Evolutionary conservation across 2,797 vertebrate genomes (phyloP).

Genomic region (Bufotes viridis): DNA sequence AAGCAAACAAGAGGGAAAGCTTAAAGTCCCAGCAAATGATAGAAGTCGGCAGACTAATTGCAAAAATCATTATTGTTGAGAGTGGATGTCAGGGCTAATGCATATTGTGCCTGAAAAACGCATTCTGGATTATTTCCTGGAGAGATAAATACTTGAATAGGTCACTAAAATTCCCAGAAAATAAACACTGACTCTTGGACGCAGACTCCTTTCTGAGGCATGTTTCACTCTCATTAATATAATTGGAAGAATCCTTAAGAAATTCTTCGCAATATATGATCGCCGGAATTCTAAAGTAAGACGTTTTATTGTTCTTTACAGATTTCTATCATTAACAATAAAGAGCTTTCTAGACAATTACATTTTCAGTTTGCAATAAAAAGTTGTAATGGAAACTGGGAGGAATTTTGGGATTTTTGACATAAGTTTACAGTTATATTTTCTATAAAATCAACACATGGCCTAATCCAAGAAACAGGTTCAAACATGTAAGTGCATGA

Average conservation of each 20-base stretch:
- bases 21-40: constrained; percentile 57
- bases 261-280: constrained; percentile 5
- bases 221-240: constrained; percentile 38
- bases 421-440: background rate
- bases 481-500: background rate
- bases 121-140: constrained; percentile 53
- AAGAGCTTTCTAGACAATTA: background rate
- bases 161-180: constrained; percentile 60
- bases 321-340: background rate
- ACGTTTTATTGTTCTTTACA: background rate
- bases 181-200: constrained; percentile 51
- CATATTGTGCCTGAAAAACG: constrained; percentile 57
- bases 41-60: constrained; percentile 59
- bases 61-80: constrained; percentile 60
- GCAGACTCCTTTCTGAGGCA: constrained; percentile 28
- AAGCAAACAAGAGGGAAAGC: constrained; percentile 46
- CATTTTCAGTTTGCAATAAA: background rate
- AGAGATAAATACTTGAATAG: constrained; percentile 60
- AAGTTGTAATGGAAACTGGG: background rate
- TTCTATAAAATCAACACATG: background rate
- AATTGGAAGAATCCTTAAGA: constrained; percentile 27
- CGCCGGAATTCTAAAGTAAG: background rate
- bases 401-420: background rate
- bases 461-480: background rate
- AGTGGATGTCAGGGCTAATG: constrained; percentile 60